Evolutionary conservation across 2,113 vertebrate species (phyloP).

Genomic region (Trogon surrucura): DNA sequence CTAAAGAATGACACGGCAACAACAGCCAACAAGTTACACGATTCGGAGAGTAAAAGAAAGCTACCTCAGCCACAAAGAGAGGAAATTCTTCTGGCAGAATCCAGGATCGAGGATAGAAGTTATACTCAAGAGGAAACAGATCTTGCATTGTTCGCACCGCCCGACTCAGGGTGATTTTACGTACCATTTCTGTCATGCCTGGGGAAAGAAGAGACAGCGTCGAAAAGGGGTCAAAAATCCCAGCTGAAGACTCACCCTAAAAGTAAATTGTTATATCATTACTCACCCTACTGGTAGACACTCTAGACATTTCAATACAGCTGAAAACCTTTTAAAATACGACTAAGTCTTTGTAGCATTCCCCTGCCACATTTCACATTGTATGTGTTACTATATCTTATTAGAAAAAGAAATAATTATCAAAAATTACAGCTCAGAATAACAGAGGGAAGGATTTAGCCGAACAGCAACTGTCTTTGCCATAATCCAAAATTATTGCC

Average conservation of each 20-base stretch:
- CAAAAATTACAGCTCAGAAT: neutral
- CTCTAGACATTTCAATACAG: neutral
- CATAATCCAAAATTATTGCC: neutral
- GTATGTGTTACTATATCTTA: neutral
- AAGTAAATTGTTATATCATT: neutral
- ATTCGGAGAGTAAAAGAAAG: neutral
- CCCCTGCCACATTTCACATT: neutral
- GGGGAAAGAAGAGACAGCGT: neutral
- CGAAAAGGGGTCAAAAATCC: neutral
- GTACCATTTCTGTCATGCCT: slow-evolving; percentile 96
- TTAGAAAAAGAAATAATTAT: neutral
- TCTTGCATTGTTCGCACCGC: slow-evolving; percentile 92
- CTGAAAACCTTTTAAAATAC: neutral
- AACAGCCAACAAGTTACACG: neutral
- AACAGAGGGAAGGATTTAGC: neutral
- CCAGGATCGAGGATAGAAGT: slow-evolving; percentile 98
- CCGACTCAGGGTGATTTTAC: slow-evolving; percentile 92
- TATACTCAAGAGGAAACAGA: slow-evolving; percentile 93
- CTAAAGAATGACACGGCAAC: neutral
- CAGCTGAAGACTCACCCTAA: neutral
- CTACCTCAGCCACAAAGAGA: slow-evolving; percentile 89
- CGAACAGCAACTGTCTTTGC: neutral
- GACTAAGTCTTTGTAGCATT: neutral
- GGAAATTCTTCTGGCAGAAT: slow-evolving; percentile 94
- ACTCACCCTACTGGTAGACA: neutral